Percentiles rank a stretch among this genome's conserved stretches.
phyloP scores from a whole-genome alignment of 2,113 vertebrate species.

The Callaeas wilsoni region DNA sequence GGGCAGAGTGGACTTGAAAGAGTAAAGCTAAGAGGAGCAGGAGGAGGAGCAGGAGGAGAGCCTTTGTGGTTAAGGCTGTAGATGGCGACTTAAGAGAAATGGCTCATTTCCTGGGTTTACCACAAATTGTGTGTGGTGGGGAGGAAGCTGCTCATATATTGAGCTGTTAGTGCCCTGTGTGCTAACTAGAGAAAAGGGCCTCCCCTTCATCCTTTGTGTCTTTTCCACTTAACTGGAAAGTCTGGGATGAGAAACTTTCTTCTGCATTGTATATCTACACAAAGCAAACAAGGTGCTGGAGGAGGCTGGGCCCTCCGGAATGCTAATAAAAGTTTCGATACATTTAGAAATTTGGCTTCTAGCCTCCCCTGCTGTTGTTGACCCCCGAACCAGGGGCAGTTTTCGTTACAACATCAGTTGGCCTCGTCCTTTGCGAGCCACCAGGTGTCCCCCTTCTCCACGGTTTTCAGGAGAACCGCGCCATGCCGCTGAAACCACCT shows the following conservation, averaged over 20 bases:
- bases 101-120: not conserved
- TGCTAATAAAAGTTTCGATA: not conserved
- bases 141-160: not conserved
- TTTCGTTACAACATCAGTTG: not conserved
- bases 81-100: not conserved
- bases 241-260: not conserved
- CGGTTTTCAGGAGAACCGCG: not conserved
- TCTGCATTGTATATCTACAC: not conserved
- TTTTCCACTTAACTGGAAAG: not conserved
- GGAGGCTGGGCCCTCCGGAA: not conserved
- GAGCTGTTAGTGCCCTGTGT: not conserved
- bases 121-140: not conserved
- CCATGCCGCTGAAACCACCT: fast-evolving
- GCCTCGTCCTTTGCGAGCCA: not conserved
- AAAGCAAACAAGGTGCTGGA: not conserved
- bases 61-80: not conserved
- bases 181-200: not conserved
- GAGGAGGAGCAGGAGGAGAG: not conserved
- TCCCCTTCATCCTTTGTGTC: not conserved
- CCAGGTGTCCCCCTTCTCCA: constrained; percentile 38
- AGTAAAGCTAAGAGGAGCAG: not conserved
- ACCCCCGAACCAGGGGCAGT: not conserved
- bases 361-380: not conserved
- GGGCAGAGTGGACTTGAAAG: not conserved
- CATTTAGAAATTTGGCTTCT: not conserved